A percentile compares a stretch with the other conserved stretches of the same genome.
These are phyloP conservation scores for Hippocampus guttulatus DNA, from an alignment of 2,113 vertebrate genomes.

Conservation along the genomic window DNA sequence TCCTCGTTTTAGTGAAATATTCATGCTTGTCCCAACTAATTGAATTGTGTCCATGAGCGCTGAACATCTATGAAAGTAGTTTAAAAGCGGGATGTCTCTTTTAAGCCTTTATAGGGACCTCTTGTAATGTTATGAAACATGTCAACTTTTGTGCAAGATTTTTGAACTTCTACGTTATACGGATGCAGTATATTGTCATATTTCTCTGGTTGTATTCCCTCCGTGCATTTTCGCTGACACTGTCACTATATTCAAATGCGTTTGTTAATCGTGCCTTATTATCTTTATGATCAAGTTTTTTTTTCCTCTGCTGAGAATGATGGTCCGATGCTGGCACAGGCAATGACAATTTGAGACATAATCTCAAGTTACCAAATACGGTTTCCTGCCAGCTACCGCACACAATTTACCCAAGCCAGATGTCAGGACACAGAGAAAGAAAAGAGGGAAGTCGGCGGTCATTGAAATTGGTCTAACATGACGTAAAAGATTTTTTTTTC, in stretches of 20 bases:
- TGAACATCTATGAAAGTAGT: constrained; percentile 16
- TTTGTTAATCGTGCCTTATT: too few species aligned
- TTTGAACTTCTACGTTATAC: neutral
- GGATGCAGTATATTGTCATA: too few species aligned
- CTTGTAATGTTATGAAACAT: neutral
- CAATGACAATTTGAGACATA: neutral
- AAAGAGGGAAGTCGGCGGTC: neutral
- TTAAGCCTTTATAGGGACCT: constrained; percentile 4
- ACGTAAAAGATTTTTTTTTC: neutral
- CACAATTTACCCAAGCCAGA: neutral
- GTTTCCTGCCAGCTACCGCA: neutral
- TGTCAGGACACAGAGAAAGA: neutral
- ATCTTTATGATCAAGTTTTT: neutral
- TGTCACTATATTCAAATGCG: too few species aligned
- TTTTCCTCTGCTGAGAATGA: neutral
- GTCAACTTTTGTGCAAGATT: neutral
- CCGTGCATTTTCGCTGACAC: neutral
- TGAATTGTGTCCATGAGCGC: neutral
- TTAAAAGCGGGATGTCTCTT: constrained; percentile 9
- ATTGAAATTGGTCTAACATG: neutral
- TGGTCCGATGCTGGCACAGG: neutral
- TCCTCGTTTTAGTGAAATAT: neutral
- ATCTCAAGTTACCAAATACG: neutral
- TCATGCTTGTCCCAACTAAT: neutral
- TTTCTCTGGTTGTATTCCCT: neutral